Evolutionary conservation across 2,797 vertebrate genomes (phyloP), one percentile per base, ranked within the genome.

Genomic region (Pipistrellus pipistrellus): DNA sequence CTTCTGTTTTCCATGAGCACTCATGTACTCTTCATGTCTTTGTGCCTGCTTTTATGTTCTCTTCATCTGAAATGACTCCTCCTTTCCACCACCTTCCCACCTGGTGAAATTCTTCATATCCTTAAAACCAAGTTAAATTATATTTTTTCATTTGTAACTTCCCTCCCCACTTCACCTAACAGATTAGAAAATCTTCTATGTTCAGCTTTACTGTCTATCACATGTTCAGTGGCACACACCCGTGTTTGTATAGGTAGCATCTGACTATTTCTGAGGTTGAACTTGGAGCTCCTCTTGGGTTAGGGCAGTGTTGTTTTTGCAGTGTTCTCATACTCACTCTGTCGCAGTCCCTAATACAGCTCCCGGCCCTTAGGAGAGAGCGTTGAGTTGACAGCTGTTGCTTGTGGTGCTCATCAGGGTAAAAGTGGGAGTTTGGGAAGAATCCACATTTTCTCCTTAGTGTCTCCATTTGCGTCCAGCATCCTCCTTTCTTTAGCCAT

Each of bases 31-130:
- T 38, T 51, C 38, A 4, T 20, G 18, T 35, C 35, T 53, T 30
- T 2, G 0, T 21, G 55, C 44, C 66, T 55, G 8, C 41, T 88
- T 59, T 64, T 55, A 15, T 8, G 57, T 75, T 53, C 64, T 38
- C 44, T 85, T 51, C 41, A 41, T 48, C 55, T 11, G 35, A 90
- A 80, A 77, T 59, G 32, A 25, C 71, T 38, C 83, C 57, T 78
- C 64, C 88, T 53, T 83, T 35, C n/a, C 53, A 84, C 46, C 48
- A 11, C 73, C 14, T 44, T 38, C 82, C 62, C 41, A 62, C 84
- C 95, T 88, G 57, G 80, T 32, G 71, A 85, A 86, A 68, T 48
- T 57, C 64, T 88, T 86, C 32, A 21, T 9, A 13, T 30, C 32
- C 13, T 48, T 48, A 94, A 75, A 57, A 66, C 81, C 81, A 72